phyloP scores from a whole-genome alignment of 1,140 invertebrate species.

The Papilio polyxenes region DNA sequence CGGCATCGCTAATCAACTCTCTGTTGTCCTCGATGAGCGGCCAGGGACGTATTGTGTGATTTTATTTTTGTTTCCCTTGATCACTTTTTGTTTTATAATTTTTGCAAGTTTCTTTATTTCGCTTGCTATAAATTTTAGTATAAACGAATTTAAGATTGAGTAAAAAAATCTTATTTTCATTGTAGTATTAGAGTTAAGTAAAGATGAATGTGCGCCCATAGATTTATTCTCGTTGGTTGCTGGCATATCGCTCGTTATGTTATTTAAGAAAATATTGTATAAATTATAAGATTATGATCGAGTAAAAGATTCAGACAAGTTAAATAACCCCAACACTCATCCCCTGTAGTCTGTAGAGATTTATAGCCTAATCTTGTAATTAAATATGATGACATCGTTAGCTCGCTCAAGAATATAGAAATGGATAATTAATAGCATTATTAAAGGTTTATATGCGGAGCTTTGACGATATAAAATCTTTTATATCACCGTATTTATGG shows the following conservation, averaged over 20 bases:
- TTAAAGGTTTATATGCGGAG: slow-evolving; percentile 3
- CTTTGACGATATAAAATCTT: slow-evolving; percentile 16
- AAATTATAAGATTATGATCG: background rate
- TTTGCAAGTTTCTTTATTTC: background rate
- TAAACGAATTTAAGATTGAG: background rate
- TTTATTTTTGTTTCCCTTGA: slow-evolving; percentile 13
- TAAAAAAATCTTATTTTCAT: no score
- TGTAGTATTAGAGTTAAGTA: no score
- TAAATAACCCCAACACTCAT: background rate
- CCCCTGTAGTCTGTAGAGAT: background rate
- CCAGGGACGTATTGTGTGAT: slow-evolving; percentile 34
- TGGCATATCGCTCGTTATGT: background rate
- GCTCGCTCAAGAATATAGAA: slow-evolving; percentile 20
- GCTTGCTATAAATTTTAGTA: background rate
- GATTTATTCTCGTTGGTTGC: background rate
- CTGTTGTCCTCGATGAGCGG: slow-evolving; percentile 39
- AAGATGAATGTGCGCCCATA: no score
- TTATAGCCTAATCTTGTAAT: background rate
- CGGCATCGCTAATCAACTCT: slow-evolving; percentile 40
- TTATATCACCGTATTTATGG: slow-evolving; percentile 17
- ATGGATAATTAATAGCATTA: slow-evolving; percentile 24
- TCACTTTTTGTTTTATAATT: background rate
- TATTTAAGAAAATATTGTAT: background rate
- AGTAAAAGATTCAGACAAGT: background rate
- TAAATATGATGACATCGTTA: slow-evolving; percentile 27